A percentile compares a stretch with the other conserved stretches of the same genome.
phyloP scores from a whole-genome alignment of 2,797 vertebrate genomes.

The Nyctalus aviator region DNA sequence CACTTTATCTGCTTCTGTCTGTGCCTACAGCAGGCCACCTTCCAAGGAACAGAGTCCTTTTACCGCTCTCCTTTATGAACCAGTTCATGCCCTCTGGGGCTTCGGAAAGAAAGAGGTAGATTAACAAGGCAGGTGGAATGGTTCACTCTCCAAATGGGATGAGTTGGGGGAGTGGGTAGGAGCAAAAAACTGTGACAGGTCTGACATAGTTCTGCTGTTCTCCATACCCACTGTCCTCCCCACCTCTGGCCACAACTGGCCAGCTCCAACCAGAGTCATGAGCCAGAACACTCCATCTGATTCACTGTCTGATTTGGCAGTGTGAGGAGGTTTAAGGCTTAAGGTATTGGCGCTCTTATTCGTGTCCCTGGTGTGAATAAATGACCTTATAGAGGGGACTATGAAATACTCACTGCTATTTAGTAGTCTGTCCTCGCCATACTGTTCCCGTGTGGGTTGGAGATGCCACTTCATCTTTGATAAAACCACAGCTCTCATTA shows the following conservation, averaged over 20 bases:
- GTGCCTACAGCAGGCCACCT: neutral
- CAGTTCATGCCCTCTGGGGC: neutral
- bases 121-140: neutral
- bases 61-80: neutral
- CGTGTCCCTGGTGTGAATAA: neutral
- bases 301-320: neutral
- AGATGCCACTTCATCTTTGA: neutral
- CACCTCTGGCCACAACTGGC: neutral
- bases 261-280: neutral
- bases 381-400: neutral
- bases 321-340: neutral
- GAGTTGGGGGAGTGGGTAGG: neutral
- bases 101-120: neutral
- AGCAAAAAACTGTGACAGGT: neutral
- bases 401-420: neutral
- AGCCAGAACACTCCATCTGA: neutral
- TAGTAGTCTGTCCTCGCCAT: neutral
- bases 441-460: neutral
- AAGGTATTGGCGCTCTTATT: neutral
- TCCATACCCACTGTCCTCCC: neutral
- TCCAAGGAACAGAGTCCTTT: neutral
- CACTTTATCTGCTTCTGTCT: neutral
- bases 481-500: conserved; percentile 13
- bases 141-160: neutral
- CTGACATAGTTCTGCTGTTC: neutral